Conservation (phyloP, 2,888 invertebrate species). For the Norana najaformis region DNA sequence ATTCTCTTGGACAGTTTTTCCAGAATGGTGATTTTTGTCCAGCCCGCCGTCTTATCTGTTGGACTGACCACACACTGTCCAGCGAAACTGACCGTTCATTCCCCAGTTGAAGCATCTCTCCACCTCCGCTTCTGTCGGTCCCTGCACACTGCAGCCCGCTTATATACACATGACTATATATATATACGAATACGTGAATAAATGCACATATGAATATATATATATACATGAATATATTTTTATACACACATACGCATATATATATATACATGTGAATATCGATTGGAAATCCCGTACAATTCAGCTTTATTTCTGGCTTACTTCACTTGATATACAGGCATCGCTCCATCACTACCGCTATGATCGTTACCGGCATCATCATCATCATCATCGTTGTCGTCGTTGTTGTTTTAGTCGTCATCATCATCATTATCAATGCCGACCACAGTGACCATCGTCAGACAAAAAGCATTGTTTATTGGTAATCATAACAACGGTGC, state of each 20-base stretch:
- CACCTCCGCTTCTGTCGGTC: no score
- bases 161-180: no score
- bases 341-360: background rate
- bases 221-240: background rate
- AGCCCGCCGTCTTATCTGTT: background rate
- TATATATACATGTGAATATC: background rate
- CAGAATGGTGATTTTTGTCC: background rate
- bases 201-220: background rate
- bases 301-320: background rate
- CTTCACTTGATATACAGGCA: background rate
- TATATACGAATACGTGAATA: background rate
- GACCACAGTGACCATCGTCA: background rate
- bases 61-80: constrained; percentile 1
- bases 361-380: no score
- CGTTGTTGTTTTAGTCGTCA: background rate
- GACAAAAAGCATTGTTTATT: background rate
- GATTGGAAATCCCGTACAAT: background rate
- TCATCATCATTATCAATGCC: background rate
- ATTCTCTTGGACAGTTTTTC: background rate
- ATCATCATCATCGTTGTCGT: no score
- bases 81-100: background rate
- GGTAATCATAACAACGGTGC: no score
- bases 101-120: background rate
- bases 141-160: no score
- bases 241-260: background rate